Percentiles rank a stretch among this genome's conserved stretches.
Conservation (phyloP, 2,113 vertebrate genomes). For the Halichoerus grypus region DNA sequence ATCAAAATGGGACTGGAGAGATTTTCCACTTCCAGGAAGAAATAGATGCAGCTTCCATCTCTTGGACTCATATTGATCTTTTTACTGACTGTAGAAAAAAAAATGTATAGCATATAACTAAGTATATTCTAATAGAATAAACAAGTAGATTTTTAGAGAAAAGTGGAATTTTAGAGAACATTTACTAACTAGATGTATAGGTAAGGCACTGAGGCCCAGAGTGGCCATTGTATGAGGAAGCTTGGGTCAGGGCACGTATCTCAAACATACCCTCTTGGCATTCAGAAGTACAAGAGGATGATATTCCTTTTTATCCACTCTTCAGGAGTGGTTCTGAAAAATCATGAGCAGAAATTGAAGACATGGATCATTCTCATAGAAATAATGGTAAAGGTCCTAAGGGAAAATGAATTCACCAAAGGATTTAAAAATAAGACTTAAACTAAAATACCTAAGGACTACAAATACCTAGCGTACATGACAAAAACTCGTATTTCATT, state of each 20-base stretch:
- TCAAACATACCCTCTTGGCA: not conserved
- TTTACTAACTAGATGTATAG: not conserved
- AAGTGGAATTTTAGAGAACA: conserved; percentile 26
- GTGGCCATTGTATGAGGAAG: not conserved
- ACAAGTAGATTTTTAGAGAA: not conserved
- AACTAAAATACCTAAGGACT: not conserved
- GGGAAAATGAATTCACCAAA: not conserved
- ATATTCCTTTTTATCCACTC: too few species aligned
- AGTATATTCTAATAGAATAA: conserved; percentile 5
- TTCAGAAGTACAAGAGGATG: not conserved
- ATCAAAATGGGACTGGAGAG: not conserved
- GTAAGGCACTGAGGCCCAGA: not conserved
- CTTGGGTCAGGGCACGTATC: not conserved
- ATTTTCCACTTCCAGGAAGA: not conserved
- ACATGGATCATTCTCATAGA: not conserved
- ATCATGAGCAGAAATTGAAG: not conserved
- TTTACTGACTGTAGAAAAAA: not conserved
- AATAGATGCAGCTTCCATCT: not conserved
- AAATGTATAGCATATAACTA: not conserved
- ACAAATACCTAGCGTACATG: not conserved
- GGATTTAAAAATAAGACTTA: not conserved
- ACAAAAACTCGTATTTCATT: conserved; percentile 54
- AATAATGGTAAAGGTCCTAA: not conserved
- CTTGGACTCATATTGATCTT: not conserved
- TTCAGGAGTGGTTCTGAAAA: not conserved